Evolutionary conservation across 1,140 invertebrate species (phyloP).

Genomic region (Zaprionus capensis): DNA sequence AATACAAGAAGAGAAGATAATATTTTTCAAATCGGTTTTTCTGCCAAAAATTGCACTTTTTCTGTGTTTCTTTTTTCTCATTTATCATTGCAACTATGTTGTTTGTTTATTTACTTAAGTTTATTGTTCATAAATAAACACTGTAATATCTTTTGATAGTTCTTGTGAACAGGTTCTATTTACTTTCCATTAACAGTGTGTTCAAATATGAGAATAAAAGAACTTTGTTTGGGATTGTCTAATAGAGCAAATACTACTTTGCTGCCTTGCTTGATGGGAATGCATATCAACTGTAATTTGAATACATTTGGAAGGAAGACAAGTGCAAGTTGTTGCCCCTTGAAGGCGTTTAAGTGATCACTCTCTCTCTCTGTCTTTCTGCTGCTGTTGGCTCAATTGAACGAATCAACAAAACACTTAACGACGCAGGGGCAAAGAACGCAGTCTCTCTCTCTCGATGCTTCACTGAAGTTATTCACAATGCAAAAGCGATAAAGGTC

Average conservation of each 20-base stretch:
- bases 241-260: neutral
- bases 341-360: neutral
- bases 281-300: neutral
- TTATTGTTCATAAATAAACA: neutral
- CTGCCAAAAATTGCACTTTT: neutral
- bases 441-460: neutral
- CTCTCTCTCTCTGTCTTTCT: neutral
- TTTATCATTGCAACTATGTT: neutral
- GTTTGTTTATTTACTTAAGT: neutral
- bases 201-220: neutral
- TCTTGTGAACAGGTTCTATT: neutral
- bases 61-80: neutral
- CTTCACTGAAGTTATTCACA: neutral
- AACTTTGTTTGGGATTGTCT: neutral
- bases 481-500: neutral
- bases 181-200: neutral
- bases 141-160: neutral
- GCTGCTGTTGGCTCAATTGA: neutral
- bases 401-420: slow-evolving; percentile 9
- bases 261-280: neutral
- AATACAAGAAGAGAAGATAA: neutral
- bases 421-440: neutral
- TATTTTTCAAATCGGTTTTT: neutral
- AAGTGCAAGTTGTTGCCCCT: neutral
- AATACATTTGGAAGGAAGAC: neutral